Evolutionary conservation across 1,140 invertebrate species (phyloP), one percentile per base, ranked within the genome.

Genomic region (Drosophila burlai): DNA sequence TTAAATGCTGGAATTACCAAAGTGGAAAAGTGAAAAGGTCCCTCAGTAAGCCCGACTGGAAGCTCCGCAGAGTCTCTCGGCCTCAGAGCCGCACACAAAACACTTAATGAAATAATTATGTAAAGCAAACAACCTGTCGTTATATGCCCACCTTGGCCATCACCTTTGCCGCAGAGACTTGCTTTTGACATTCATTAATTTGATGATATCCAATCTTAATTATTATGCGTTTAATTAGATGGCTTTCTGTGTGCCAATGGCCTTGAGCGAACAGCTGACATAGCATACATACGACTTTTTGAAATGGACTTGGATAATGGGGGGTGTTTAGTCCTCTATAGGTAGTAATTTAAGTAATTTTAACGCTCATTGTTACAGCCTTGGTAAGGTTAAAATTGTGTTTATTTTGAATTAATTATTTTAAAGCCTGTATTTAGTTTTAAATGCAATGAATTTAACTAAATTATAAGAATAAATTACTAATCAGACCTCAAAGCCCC

Each of bases 41-140:
- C 38, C 69, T 43, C 49, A 76, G 65, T 49, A 69, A 60, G 64
- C 42, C 46, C 34, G 34, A 62, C 63, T 77, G 74, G 49, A 34
- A 38, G 69, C 67, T 72, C 55, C 24, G 24, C 49, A 54, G 61
- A 59, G 71, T 36, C 34, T 36, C 26, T 31, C 15, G 59, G 24
- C 40, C 55, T 63, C 18, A 52, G 57, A 77, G 66, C 9, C 67
- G 54, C 54, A 71, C 49, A 71, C 76, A 58, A 71, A 78, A 79
- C 84, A 84, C 83, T 87, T 90, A 87, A 84, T 84, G 78, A 87
- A 90, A 87, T 87, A 87, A 87, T 87, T 89, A 87, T 87, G 78
- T 75, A 79, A 84, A 87, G 69, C 69, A 76, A 90, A 84, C 81
- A 75, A 80, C 61, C 65, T 80, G 72, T 58, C 69, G 59, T 66